Base-by-base conservation (phyloP, 2,113 vertebrate species). In the Antidorcas marsupialis region DNA sequence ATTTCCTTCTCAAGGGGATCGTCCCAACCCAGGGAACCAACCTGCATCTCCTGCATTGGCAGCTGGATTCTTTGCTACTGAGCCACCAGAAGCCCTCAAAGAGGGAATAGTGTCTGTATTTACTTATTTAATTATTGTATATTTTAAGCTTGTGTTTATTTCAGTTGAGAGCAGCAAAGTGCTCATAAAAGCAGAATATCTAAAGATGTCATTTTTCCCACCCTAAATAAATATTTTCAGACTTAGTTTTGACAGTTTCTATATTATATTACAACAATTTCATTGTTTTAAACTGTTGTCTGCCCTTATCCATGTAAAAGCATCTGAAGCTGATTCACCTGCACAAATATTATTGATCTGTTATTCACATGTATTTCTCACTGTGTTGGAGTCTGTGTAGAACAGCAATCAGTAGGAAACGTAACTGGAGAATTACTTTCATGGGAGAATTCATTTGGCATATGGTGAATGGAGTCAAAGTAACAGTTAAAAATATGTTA, bases 401-500 rank as follows among this genome's bases (percentile, higher is more conserved):
- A 94, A 57, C 39, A 64, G 52, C 83, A 84, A 89, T 95, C 52
- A 43, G 78, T 45, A 96, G 82, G 85, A 97, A 97, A 81, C 76
- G 28, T 33, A 91, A 62, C 50, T 52, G 33, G 89, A 88, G 71
- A 93, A 86, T 91, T 81, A 71, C 27, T 52, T 94, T 87, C 79
- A 71, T 47, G 59, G n/a, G 17, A 94, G 59, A 86, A 96, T 91
- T 94, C 39, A 90, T 71, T 92, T 89, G 87, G 86, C 81, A 45
- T 93, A 84, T 64, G 87, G 25, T 45, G 92, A 96, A 96, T 86
- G 47, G 95, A 97, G 39, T 33, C 52, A 83, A 76, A 92, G 60
- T 76, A 92, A 91, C 92, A 90, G 15, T 39, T 59, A 64, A 85
- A 93, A 97, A 98, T 89, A 81, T 84, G 60, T 92, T 57, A 84